These are phyloP conservation scores for Timema cristinae DNA, from an alignment of 2,888 invertebrate genomes.

Conservation along the genomic window DNA sequence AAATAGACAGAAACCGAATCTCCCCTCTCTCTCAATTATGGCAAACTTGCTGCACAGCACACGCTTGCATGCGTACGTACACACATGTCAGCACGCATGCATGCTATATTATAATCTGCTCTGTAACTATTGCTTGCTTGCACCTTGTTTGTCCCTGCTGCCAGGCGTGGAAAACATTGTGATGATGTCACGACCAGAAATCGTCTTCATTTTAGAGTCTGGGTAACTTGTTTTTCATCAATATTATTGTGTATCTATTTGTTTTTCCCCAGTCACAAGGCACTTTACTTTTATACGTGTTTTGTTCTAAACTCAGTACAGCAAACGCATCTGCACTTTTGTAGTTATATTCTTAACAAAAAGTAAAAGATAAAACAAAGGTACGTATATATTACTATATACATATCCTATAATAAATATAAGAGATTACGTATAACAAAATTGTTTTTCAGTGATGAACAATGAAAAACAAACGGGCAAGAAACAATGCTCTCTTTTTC, in stretches of 20 bases:
- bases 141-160: conserved; percentile 22
- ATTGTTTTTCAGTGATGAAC: neutral
- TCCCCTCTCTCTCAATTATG: conserved; percentile 4
- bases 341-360: conserved; percentile 8
- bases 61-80: conserved; percentile 20
- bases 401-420: conserved; percentile 22
- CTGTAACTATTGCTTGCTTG: conserved; percentile 27
- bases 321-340: conserved; percentile 31
- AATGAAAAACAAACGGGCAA: conserved; percentile 16
- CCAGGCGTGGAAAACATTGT: conserved; percentile 14
- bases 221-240: conserved; percentile 15
- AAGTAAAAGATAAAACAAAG: conserved; percentile 14
- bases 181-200: neutral
- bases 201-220: conserved; percentile 8
- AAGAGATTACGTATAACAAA: conserved; percentile 19
- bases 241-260: conserved; percentile 14
- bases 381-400: conserved; percentile 18
- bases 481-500: neutral
- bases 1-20: conserved; percentile 7
- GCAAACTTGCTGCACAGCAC: conserved; percentile 16
- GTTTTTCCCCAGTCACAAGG: conserved; percentile 31
- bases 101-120: conserved; percentile 12
- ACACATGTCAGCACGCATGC: conserved; percentile 19
- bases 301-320: conserved; percentile 27
- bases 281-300: conserved; percentile 29